phyloP scores from a whole-genome alignment of 2,888 invertebrate genomes.

The Trissolcus brochymenae region DNA sequence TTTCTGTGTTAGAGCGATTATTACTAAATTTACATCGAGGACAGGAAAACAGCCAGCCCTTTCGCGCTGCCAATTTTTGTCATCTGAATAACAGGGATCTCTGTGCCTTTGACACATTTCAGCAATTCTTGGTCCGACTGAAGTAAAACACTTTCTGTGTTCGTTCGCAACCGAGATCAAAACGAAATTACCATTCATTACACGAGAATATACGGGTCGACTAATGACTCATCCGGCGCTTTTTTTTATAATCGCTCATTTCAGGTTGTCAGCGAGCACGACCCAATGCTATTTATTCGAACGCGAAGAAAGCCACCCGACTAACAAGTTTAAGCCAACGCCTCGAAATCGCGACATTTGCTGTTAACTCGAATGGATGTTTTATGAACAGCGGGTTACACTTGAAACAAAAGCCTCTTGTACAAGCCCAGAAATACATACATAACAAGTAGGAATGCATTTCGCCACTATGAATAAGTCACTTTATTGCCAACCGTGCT shows the following conservation, averaged over 20 bases:
- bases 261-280: conserved; percentile 19
- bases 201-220: conserved; percentile 16
- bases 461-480: conserved; percentile 53
- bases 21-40: neutral
- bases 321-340: conserved; percentile 45
- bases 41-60: conserved; percentile 6
- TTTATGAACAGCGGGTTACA: conserved; percentile 53
- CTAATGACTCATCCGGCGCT: conserved; percentile 17
- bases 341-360: conserved; percentile 47
- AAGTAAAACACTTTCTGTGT: conserved; percentile 36
- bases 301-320: conserved; percentile 30
- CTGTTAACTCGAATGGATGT: conserved; percentile 45
- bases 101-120: conserved; percentile 9
- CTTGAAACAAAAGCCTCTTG: conserved; percentile 53
- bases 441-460: conserved; percentile 48
- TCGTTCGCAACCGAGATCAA: conserved; percentile 18
- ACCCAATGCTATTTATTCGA: conserved; percentile 19
- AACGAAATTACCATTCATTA: conserved; percentile 14
- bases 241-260: conserved; percentile 33
- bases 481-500: conserved; percentile 40
- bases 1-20: conserved; percentile 1
- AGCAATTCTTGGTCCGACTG: conserved; percentile 11
- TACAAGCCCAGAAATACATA: conserved; percentile 40
- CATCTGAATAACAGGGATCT: neutral
- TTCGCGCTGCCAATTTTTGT: conserved; percentile 4